These are phyloP conservation scores for Sylvilagus bachmani DNA, from an alignment of 2,113 vertebrate species.

Conservation along the genomic window DNA sequence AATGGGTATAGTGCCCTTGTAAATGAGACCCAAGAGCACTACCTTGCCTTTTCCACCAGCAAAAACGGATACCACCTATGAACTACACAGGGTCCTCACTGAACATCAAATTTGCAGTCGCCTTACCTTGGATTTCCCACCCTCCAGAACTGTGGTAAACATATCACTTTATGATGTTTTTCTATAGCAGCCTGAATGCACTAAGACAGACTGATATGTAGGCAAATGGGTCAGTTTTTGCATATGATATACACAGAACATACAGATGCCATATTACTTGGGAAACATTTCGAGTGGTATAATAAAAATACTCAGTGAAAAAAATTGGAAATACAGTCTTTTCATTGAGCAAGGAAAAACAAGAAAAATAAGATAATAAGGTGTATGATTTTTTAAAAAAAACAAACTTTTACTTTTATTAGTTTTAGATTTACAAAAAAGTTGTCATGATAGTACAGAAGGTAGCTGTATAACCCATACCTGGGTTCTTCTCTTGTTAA, in stretches of 20 bases:
- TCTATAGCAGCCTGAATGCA: background rate
- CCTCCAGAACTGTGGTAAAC: background rate
- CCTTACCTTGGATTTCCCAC: background rate
- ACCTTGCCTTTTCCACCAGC: background rate
- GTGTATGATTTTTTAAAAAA: background rate
- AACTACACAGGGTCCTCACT: background rate
- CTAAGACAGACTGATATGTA: background rate
- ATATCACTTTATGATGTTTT: background rate
- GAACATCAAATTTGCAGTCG: background rate
- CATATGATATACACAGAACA: background rate
- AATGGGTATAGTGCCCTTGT: background rate
- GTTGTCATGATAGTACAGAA: background rate
- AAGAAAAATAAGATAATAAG: background rate
- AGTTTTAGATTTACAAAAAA: constrained; percentile 15
- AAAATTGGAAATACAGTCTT: constrained; percentile 33
- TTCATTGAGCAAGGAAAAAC: background rate
- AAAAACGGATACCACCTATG: background rate
- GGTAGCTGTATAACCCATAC: background rate
- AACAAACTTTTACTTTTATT: background rate
- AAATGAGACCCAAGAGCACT: background rate
- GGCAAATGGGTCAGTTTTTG: background rate
- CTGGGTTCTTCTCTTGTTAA: background rate
- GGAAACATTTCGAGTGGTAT: background rate
- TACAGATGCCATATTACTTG: background rate
- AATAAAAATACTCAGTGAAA: background rate